phyloP scores from a whole-genome alignment of 2,888 invertebrate species.

The Ophion ventricosus region DNA sequence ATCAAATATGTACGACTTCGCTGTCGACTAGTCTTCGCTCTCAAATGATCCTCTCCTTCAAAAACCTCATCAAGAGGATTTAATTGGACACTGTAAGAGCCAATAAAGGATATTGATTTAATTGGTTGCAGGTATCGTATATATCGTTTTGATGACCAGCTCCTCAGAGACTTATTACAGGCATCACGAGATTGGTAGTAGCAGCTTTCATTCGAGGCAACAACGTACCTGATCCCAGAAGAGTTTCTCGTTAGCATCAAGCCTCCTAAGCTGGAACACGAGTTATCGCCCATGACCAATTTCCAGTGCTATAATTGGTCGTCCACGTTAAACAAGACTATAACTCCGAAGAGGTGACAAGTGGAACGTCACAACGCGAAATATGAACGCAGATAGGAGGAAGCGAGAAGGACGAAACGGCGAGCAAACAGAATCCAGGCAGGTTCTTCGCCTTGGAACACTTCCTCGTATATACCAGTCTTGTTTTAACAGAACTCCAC shows the following conservation, averaged over 20 bases:
- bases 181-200: neutral
- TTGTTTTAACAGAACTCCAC: no score
- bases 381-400: neutral
- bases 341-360: neutral
- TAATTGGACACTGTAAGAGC: neutral
- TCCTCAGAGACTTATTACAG: neutral
- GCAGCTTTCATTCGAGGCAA: neutral
- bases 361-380: neutral
- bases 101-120: neutral
- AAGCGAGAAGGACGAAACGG: neutral
- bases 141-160: neutral
- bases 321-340: neutral
- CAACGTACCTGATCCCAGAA: neutral
- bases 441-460: neutral
- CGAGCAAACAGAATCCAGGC: neutral
- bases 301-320: neutral
- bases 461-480: neutral
- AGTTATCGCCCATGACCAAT: constrained; percentile 1
- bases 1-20: neutral
- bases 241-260: neutral
- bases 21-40: neutral
- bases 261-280: neutral
- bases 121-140: neutral
- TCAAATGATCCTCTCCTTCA: neutral
- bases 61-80: neutral